These are phyloP conservation scores for Orthosia incerta DNA, from an alignment of 2,888 invertebrate genomes.

Conservation along the genomic window DNA sequence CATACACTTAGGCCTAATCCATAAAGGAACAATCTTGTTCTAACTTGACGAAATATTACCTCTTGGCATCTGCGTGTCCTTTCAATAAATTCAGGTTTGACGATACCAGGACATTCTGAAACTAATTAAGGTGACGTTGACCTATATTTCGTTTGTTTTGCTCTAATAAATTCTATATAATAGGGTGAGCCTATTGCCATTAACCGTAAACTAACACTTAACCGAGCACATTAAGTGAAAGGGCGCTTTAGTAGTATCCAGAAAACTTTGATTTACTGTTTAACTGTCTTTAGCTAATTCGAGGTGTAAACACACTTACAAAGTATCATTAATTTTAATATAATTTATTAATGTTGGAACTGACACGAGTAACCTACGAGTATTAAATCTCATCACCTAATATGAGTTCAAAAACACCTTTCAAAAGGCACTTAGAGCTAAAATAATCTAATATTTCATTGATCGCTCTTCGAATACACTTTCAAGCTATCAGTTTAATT, in stretches of 20 bases:
- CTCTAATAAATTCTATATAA: no score
- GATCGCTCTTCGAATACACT: conserved; percentile 24
- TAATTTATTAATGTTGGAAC: not conserved
- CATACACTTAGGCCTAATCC: no score
- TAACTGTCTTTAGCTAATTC: not conserved
- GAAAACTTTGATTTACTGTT: not conserved
- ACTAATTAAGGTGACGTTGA: no score
- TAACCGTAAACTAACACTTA: not conserved
- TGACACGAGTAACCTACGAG: not conserved
- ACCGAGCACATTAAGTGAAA: not conserved
- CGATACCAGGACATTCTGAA: no score
- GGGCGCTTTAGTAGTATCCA: not conserved
- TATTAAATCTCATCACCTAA: not conserved
- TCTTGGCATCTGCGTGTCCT: not conserved
- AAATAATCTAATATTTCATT: conserved; percentile 46
- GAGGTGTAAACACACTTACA: not conserved
- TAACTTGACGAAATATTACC: no score
- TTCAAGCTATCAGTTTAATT: conserved; percentile 32
- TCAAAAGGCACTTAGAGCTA: conserved; percentile 21
- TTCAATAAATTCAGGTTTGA: not conserved
- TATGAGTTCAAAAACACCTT: conserved; percentile 22
- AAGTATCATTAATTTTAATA: conserved; percentile 5
- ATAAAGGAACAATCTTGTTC: no score
- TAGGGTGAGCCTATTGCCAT: not conserved
- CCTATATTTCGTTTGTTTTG: no score